Base-by-base conservation (phyloP, 2,797 vertebrate species). In the Semotilus atromaculatus region DNA sequence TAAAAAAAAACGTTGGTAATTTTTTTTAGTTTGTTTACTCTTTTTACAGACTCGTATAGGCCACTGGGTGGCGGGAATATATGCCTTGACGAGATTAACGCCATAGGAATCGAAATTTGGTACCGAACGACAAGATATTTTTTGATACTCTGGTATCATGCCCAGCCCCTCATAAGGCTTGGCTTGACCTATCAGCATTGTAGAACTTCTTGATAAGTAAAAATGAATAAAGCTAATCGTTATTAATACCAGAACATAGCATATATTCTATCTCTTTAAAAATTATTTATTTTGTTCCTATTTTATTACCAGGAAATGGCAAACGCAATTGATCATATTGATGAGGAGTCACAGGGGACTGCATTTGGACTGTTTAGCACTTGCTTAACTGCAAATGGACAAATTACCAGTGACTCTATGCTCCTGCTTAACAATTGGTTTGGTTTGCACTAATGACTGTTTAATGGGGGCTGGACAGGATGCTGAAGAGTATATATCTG, bases 401-500 rank as follows among this genome's bases (percentile, higher is more conserved):
- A 64, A 68, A 26, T 51, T 14, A 60, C 34, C 67, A 67, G 29
- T 29, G 38, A 53, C 64, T 72, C 7, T 45, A 55, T 7, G 62
- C 74, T 70, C 21, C 18, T 16, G n/a, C 68, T 38, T 29, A 45
- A 62, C 83, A 19, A 29, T 75, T n/a, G 62, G 68, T 68, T 53
- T 34, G 38, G 51, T 36, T 53, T 38, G 16, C 0, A 64, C 60
- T 80, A 53, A 83, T 68, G 8, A 48, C 31, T 67, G 75, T 85
- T 85, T 76, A 80, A 80, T 36, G 64, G 74, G 31, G 18, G 79
- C 13, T 38, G 48, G n/a, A 60, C 40, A 70, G 31, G 82, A 84
- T 76, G 76, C 83, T 79, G 67, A 85, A 64, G 29, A 80, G 67
- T 40, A 85, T 68, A 64, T 38, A 71, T 81, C 53, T 81, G 38